Base-by-base conservation (phyloP, 2,797 vertebrate genomes). In the Enteromius anoplus region DNA sequence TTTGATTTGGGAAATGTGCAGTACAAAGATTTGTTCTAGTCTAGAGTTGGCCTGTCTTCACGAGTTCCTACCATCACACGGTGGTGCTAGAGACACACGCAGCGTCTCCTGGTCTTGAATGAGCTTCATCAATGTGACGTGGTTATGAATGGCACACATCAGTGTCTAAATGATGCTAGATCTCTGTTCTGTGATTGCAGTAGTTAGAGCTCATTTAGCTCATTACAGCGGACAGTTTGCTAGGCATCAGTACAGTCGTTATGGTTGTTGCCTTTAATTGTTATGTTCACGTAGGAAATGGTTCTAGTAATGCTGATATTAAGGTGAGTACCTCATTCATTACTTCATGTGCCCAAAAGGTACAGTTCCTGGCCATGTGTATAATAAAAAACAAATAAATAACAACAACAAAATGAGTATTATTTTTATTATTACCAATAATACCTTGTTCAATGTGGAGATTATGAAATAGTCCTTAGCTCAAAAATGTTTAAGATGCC, bases 41-140 rank as follows among this genome's bases (percentile, higher is more conserved):
- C 26, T 2, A 17, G 11, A 37, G 19, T 4, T 40, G 12, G 32
- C 21, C 49, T 75, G n/a, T 5, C 6, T 75, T 37, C 11, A 15
- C 45, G 4, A 34, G 29, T 58, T 40, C 14, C 7, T 14, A 19
- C 1, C 17, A 71, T 51, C 92, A 66, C 72, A 82, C 92, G 92
- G 86, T 89, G 92, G 92, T 76, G 87, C 91, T 91, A 69, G 75
- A 85, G 88, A 77, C 75, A 77, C 84, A 83, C 66, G 32, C 32
- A 68, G 40, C 40, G 3, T 73, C 29, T 49, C 23, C 15, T 5
- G 23, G 32, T 34, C 40, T n/a, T 12, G 19, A 11, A 34, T 58
- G 65, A 5, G 23, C 53, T 72, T 72, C 55, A 64, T 81, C 69
- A 72, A 3, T 14, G 65, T 69, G 47, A 71, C 12, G 45, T 58